Base-by-base conservation (phyloP, 2,888 invertebrate genomes). In the Apamea monoglypha region DNA sequence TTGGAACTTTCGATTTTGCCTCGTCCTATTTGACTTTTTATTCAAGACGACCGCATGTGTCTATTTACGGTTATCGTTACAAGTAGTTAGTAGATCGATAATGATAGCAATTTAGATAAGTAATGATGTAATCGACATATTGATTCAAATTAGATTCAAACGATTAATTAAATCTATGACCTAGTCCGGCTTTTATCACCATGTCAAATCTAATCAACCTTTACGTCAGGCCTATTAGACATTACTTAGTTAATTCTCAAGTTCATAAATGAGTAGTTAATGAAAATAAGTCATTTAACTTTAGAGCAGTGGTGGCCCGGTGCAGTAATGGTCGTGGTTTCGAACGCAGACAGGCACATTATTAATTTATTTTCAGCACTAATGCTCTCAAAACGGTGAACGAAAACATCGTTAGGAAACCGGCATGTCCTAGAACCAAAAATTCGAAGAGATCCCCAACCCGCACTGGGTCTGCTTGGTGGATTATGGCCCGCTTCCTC, bases 61-160 rank as follows among this genome's bases (percentile, higher is more conserved):
- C 67, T 32, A 16, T 80, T 80, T 16, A 73, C 56, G 80, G n/a
- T 50, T 44, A 80, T 81, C 74, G 18, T 18, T 8, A 68, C 44
- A 81, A 74, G 81, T 25, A 47, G 81, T 76, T 75, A 69, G 53
- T 70, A 56, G 71, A 81, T 72, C 36, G 56, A 77, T 82, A 63
- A n/a, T 56, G 67, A 72, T 67, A 77, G 40, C 29, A 32, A 77
- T 47, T 56, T 16, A 68, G 67, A 63, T 67, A 63, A 63, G 16
- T 63, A 77, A 77, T 72, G 32, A 68, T 68, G 77, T 82, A 63
- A 82, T 82, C 47, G 71, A 77, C 82, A 77, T 82, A 76, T 72
- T 61, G 53, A 82, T 77, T 61, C 12, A 40, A 82, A 72, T 82
- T 12, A 63, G 67, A 72, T 68, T 72, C 56, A 82, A 72, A 47